Percentiles rank a stretch among this genome's conserved stretches.
phyloP scores from a whole-genome alignment of 2,888 invertebrate species.

The Noctua comes region DNA sequence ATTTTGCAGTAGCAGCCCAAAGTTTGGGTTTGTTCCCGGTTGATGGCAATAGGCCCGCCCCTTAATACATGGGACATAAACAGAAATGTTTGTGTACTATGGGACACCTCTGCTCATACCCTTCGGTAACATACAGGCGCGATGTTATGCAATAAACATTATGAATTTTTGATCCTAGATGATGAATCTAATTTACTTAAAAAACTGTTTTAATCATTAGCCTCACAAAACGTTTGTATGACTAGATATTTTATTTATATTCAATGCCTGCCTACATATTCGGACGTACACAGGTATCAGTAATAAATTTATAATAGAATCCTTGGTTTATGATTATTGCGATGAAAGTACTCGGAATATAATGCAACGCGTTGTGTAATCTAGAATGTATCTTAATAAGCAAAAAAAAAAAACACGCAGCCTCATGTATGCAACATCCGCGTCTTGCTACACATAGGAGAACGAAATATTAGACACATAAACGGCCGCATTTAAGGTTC shows the following conservation, averaged over 20 bases:
- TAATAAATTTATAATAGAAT: not conserved
- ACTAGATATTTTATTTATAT: not conserved
- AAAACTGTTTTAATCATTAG: not conserved
- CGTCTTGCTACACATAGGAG: conserved; percentile 33
- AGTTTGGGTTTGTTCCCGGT: not conserved
- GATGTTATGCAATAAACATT: not conserved
- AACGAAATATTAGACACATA: conserved; percentile 33
- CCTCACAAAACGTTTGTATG: not conserved
- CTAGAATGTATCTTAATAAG: conserved; percentile 34
- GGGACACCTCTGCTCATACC: not conserved
- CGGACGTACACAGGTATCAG: not conserved
- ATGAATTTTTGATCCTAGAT: not conserved
- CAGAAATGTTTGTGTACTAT: not conserved
- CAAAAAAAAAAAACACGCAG: conserved; percentile 50
- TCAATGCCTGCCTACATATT: not conserved
- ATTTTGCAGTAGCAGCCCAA: not conserved
- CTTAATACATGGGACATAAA: not conserved
- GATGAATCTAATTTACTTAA: not conserved
- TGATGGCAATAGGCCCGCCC: not conserved
- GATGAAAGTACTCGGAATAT: conserved; percentile 47
- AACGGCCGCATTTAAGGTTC: conserved; percentile 37
- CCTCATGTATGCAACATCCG: conserved; percentile 54
- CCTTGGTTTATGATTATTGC: not conserved
- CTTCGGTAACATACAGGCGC: not conserved
- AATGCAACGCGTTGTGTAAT: conserved; percentile 51